Percentiles rank a stretch among this genome's conserved stretches.
Conservation (phyloP, 92 coral and sea anemone species). For the Galaxea fascicularis region DNA sequence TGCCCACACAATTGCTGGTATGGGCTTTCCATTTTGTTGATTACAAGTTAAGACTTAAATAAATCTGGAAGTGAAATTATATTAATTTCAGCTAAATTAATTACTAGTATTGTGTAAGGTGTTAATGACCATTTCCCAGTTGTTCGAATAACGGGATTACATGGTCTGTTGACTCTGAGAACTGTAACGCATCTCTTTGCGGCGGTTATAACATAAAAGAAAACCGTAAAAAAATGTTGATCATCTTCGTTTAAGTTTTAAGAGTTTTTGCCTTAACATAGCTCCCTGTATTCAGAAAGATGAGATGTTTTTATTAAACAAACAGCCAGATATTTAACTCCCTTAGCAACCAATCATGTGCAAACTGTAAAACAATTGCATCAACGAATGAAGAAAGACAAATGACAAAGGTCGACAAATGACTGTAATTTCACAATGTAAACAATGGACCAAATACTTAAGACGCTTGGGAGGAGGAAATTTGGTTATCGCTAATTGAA, state of each 20-base stretch:
- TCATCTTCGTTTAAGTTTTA: too few relatives aligned
- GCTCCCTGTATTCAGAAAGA: not conserved
- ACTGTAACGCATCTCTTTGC: not conserved
- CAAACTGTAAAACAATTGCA: conserved; percentile 7
- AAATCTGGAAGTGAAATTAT: too few relatives aligned
- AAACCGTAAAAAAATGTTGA: not conserved
- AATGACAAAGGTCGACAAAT: not conserved
- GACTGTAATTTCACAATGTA: conserved; percentile 17
- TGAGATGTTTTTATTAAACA: not conserved
- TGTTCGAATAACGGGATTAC: not conserved
- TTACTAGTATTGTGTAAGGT: not conserved
- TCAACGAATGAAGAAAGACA: not conserved
- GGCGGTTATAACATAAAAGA: too few relatives aligned
- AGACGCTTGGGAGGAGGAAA: not conserved
- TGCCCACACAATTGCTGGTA: too few relatives aligned
- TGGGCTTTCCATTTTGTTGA: too few relatives aligned
- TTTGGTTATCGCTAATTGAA: not conserved
- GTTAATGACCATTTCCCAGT: not conserved
- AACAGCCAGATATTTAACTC: not conserved
- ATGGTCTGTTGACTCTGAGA: not conserved
- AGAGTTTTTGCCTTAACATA: too few relatives aligned
- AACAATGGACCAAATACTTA: conserved; percentile 14
- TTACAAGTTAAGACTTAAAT: too few relatives aligned
- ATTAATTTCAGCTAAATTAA: too few relatives aligned
- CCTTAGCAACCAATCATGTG: conserved; percentile 45